Evolutionary conservation across 2,113 vertebrate genomes (phyloP).

Genomic region (Conger conger): DNA sequence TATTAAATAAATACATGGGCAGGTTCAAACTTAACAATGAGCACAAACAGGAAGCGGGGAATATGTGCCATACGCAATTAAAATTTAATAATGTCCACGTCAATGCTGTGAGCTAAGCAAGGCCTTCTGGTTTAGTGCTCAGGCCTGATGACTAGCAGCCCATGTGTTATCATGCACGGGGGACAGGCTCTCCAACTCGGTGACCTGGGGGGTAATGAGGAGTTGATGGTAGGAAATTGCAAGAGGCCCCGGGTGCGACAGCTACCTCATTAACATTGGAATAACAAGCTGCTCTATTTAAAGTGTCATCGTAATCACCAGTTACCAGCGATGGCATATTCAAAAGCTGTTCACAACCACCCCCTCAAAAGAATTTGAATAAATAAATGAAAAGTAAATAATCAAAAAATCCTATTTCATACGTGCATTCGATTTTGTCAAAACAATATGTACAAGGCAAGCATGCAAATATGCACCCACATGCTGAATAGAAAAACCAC

Average conservation of each 20-base stretch:
- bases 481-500: not conserved
- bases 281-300: conserved; percentile 24
- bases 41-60: not conserved
- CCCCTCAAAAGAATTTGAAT: conserved; percentile 18
- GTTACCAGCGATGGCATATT: conserved; percentile 13
- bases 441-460: not conserved
- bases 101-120: not conserved
- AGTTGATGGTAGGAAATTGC: conserved; percentile 11
- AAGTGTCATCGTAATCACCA: not conserved
- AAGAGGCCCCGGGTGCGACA: not conserved
- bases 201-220: conserved; percentile 19
- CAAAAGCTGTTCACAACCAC: conserved; percentile 5
- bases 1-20: conserved; percentile 22
- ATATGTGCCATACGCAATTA: conserved; percentile 1
- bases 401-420: conserved; percentile 37
- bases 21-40: not conserved
- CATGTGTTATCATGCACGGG: not conserved
- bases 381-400: conserved; percentile 3
- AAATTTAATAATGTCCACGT: not conserved
- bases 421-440: not conserved
- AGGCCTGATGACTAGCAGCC: not conserved
- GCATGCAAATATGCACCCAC: not conserved
- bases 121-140: not conserved
- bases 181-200: not conserved
- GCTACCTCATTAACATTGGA: conserved; percentile 15